These are phyloP conservation scores for Anniella stebbinsi DNA, from an alignment of 2,797 vertebrate genomes.

Conservation along the genomic window DNA sequence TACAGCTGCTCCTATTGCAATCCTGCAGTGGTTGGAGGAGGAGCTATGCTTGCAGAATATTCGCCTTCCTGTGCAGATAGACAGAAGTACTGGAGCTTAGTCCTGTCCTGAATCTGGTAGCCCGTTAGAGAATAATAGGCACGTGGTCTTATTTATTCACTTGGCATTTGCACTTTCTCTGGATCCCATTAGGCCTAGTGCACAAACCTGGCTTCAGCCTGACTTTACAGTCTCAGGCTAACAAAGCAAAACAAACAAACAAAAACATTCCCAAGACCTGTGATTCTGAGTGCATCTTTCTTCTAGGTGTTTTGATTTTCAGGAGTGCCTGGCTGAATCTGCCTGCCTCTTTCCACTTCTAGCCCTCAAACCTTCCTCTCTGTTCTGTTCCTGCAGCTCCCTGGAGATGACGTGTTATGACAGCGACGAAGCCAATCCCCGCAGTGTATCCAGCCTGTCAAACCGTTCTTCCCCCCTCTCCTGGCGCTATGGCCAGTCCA, in stretches of 20 bases:
- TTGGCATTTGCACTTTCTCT: not conserved
- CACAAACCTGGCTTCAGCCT: not conserved
- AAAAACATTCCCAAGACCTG: not conserved
- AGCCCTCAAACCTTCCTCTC: slow-evolving; percentile 3
- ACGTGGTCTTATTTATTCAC: not conserved
- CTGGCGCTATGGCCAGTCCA: slow-evolving; percentile 95
- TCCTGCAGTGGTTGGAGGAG: not conserved
- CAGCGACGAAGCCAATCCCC: slow-evolving; percentile 92
- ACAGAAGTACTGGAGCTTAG: not conserved
- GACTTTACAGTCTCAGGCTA: not conserved
- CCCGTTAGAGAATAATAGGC: not conserved
- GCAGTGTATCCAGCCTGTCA: slow-evolving; percentile 91
- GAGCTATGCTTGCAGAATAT: not conserved
- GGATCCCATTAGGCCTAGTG: not conserved
- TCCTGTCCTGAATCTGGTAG: not conserved
- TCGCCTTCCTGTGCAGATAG: not conserved
- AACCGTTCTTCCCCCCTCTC: slow-evolving; percentile 94
- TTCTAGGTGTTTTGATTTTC: not conserved
- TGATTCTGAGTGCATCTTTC: not conserved
- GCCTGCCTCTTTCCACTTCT: not conserved
- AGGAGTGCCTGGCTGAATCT: not conserved
- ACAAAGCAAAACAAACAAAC: too few species aligned
- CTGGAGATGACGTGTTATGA: slow-evolving; percentile 92
- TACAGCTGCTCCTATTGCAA: not conserved
- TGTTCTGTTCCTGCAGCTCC: slow-evolving; percentile 78